These are phyloP conservation scores for Phlogophora meticulosa DNA, from an alignment of 2,888 invertebrate species.

Conservation along the genomic window DNA sequence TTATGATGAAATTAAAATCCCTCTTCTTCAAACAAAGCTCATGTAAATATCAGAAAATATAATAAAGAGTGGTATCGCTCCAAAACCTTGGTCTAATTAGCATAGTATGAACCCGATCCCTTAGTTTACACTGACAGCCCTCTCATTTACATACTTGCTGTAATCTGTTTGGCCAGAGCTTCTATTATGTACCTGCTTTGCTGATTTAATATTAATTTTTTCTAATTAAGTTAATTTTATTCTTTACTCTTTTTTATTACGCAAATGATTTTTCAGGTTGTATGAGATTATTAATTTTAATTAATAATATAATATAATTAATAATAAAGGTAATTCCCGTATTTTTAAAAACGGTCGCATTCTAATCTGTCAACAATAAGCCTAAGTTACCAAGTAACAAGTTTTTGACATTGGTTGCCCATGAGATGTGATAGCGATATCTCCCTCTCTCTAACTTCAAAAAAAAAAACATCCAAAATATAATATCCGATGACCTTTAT, in stretches of 20 bases:
- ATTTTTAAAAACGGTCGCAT: too few relatives aligned
- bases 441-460: too few relatives aligned
- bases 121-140: slow-evolving; percentile 21
- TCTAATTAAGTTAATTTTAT: slow-evolving; percentile 8
- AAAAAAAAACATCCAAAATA: not conserved
- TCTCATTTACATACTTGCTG: slow-evolving; percentile 41
- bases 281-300: too few relatives aligned
- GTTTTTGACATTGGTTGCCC: too few relatives aligned
- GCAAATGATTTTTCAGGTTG: not conserved
- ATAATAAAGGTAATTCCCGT: too few relatives aligned
- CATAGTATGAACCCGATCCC: slow-evolving; percentile 28
- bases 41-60: slow-evolving; percentile 30
- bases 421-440: too few relatives aligned
- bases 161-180: slow-evolving; percentile 11
- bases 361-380: too few relatives aligned
- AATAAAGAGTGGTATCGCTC: slow-evolving; percentile 29
- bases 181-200: slow-evolving; percentile 13
- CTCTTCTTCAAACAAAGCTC: slow-evolving; percentile 15
- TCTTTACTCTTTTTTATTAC: not conserved
- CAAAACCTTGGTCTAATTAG: slow-evolving; percentile 28
- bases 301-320: too few relatives aligned
- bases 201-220: slow-evolving; percentile 22
- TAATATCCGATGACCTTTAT: not conserved
- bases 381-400: too few relatives aligned
- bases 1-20: slow-evolving; percentile 25